Base-by-base conservation (phyloP, 1,140 invertebrate genomes). In the Reticulitermes speratus region DNA sequence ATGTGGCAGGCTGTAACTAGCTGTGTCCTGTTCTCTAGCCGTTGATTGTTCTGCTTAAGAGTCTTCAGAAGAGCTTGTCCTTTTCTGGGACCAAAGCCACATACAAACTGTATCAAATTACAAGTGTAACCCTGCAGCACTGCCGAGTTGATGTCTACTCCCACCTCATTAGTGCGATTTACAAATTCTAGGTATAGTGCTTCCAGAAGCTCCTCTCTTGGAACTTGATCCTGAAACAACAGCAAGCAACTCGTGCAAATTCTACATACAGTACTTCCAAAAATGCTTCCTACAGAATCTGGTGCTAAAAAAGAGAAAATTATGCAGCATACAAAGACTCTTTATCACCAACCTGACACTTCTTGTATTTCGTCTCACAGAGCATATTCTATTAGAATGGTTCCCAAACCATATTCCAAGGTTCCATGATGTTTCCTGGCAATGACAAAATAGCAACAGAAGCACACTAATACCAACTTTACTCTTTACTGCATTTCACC, bases 71-170 rank as follows among this genome's bases (percentile, higher is more conserved):
- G 90, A 11, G 97, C 96, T 89, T 96, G 94, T 0, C 96, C 98
- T 92, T 99, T 99, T 85, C 99, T 93, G 0, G 98, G 97, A 7
- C 99, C 99, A 16, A 99, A 91, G 69, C 99, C 99, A 91, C 98
- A 99, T 6, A 99, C 96, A 91, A 99, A 99, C 92, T 99, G 99
- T 11, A 99, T 92, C n/a, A 99, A 90, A 90, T 97, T 96, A 1
- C 95, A 93, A 3, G 97, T 97, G 88, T 99, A 96, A 0, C 96
- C 94, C 85, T 97, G 96, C 86, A 97, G 94, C 2, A 99, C 95
- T 25, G 97, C 96, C 89, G 96, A 93, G 90, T 99, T 99, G 11
- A 99, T 94, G 90, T 99, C 99, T 0, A 99, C 97, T n/a, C 99
- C 99, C 14, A 99, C 98, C 93, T 99, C 98, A 91, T 99, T 99